A percentile compares a stretch with the other conserved stretches of the same genome.
phyloP scores from a whole-genome alignment of 2,888 invertebrate genomes.

The Slavum lentiscoides region DNA sequence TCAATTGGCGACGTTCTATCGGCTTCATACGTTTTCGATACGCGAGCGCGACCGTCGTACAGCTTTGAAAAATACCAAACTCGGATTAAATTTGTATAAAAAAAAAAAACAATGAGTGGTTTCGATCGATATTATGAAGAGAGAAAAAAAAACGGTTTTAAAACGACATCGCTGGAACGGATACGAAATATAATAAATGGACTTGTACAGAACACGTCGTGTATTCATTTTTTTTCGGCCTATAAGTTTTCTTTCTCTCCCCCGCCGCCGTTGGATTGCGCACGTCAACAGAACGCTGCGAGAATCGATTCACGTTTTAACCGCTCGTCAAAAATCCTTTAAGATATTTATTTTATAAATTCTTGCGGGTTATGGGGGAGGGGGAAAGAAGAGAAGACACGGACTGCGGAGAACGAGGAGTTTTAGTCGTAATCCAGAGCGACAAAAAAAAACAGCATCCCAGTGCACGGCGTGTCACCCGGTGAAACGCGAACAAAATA shows the following conservation, averaged over 20 bases:
- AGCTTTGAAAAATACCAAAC: neutral
- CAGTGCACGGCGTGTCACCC: neutral
- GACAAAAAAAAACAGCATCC: neutral
- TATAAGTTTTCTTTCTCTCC: neutral
- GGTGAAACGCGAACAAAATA: neutral
- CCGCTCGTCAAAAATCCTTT: neutral
- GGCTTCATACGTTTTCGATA: constrained; percentile 5
- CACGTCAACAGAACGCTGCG: neutral
- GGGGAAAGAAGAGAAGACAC: no score
- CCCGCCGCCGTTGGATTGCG: neutral
- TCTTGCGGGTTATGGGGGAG: neutral
- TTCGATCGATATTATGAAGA: neutral
- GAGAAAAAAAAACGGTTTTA: no score
- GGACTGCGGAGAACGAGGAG: no score
- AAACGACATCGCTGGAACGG: no score
- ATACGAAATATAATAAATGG: no score
- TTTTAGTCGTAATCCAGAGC: neutral
- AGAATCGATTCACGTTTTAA: constrained; percentile 25
- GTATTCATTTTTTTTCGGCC: neutral
- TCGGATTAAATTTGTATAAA: neutral
- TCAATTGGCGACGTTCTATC: neutral
- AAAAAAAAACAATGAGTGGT: neutral
- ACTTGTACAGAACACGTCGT: no score
- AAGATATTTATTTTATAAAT: neutral
- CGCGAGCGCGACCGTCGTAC: no score